These are phyloP conservation scores for Pagetopsis macropterus DNA, from an alignment of 2,797 vertebrate species.

Conservation along the genomic window DNA sequence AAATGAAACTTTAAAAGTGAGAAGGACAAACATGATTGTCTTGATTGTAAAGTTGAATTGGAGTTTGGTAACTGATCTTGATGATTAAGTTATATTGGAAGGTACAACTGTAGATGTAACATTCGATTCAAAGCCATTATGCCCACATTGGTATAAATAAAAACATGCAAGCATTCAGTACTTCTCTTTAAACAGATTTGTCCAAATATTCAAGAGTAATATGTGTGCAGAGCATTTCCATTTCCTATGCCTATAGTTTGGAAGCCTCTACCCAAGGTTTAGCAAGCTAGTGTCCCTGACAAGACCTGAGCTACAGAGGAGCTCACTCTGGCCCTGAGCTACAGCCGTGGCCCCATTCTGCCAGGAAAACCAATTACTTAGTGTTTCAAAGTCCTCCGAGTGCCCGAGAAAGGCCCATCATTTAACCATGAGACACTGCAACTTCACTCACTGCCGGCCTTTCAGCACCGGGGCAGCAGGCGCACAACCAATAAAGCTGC, in stretches of 20 bases:
- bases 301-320: slow-evolving; percentile 46
- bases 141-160: neutral
- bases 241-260: slow-evolving; percentile 2
- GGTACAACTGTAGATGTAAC: neutral
- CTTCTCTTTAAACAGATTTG: neutral
- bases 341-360: slow-evolving; percentile 78
- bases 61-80: slow-evolving; percentile 7
- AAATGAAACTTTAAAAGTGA: slow-evolving; percentile 4
- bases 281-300: slow-evolving; percentile 42
- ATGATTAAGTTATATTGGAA: neutral
- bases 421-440: slow-evolving; percentile 76
- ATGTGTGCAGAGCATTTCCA: slow-evolving; percentile 12
- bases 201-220: neutral
- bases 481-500: slow-evolving; percentile 5
- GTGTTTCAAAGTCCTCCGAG: slow-evolving; percentile 69
- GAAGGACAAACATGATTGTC: neutral
- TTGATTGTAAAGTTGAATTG: neutral
- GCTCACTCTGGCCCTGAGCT: slow-evolving; percentile 63
- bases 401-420: slow-evolving; percentile 69
- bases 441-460: slow-evolving; percentile 61
- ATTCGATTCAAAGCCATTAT: neutral
- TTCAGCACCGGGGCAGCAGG: slow-evolving; percentile 29
- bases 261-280: slow-evolving; percentile 16
- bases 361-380: slow-evolving; percentile 82
- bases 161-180: neutral